Percentiles rank a stretch among this genome's conserved stretches.
Evolutionary conservation across 2,113 vertebrate genomes (phyloP).

Genomic region (Erythrocercus mccallii): DNA sequence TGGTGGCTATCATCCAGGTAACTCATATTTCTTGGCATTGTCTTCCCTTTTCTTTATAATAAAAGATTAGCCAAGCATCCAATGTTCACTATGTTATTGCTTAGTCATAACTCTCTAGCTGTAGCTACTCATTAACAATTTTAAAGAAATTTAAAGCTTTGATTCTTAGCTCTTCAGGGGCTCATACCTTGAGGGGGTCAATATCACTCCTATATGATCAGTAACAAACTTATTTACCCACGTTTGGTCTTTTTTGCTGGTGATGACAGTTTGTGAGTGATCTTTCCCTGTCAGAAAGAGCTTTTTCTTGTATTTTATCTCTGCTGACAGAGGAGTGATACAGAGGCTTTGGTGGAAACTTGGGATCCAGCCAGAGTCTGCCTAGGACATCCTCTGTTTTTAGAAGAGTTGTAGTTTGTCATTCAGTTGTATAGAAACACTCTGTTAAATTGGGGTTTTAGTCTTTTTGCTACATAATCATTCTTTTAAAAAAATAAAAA

Average conservation of each 20-base stretch:
- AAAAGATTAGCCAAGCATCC: neutral
- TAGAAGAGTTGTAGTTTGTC: neutral
- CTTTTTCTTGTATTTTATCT: neutral
- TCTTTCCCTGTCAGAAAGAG: neutral
- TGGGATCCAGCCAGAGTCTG: neutral
- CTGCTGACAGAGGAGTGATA: neutral
- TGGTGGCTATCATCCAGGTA: neutral
- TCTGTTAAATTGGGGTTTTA: neutral
- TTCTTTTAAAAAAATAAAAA: neutral
- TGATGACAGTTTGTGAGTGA: neutral
- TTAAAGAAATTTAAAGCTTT: neutral
- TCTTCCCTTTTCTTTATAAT: neutral
- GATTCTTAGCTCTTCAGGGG: neutral
- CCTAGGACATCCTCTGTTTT: neutral
- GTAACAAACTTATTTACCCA: neutral
- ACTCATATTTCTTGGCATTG: fast-evolving
- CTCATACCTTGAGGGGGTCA: neutral
- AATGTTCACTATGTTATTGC: neutral
- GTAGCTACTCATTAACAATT: neutral
- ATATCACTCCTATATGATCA: too few species aligned
- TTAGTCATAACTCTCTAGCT: neutral
- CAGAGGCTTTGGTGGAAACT: neutral
- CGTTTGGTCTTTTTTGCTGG: fast-evolving
- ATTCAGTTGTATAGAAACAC: neutral
- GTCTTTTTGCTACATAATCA: neutral